Evolutionary conservation across 2,113 vertebrate genomes (phyloP), one percentile per base, ranked within the genome.

Genomic region (Pachycephala philippinensis): DNA sequence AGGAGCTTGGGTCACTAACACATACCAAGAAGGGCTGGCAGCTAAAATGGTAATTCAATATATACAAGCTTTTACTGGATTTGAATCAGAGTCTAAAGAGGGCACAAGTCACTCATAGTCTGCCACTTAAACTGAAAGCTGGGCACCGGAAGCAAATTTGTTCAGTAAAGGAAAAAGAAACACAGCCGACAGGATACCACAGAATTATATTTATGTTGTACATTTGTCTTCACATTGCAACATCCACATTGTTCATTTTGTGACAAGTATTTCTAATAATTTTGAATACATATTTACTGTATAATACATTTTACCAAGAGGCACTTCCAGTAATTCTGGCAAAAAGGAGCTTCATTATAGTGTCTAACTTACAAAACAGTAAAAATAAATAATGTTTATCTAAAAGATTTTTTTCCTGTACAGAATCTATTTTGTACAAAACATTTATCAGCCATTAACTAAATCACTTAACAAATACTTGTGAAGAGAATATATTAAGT

Each of bases 281-380:
- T 97, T 94, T 98, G 98, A 98, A 98, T 98, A 99, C 98, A 98
- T 98, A 98, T 98, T 98, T 98, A 98, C 97, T 98, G 91, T 99
- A 99, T 98, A 98, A 98, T 99, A 99, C 98, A 98, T 98, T 98
- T 98, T 98, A 99, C 98, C 97, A 97, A 98, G 98, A 99, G 99
- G 99, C 99, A 99, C 99, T 99, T 99, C 98, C 98, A 99, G 98
- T 98, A 99, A 98, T 97, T 99, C 98, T 99, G 98, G 98, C 98
- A 98, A 99, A 98, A 98, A 96, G 97, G 98, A 99, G 97, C 98
- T 98, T 99, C 98, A 98, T 98, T 98, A 98, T 98, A 98, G 98
- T 99, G 98, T 99, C 98, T 99, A 99, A 98, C 98, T 99, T 99
- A 98, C 98, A 99, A 97, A 99, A 98, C 98, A 98, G 98, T 98